Conservation (phyloP, 2,113 vertebrate genomes). For the Podarcis muralis region DNA sequence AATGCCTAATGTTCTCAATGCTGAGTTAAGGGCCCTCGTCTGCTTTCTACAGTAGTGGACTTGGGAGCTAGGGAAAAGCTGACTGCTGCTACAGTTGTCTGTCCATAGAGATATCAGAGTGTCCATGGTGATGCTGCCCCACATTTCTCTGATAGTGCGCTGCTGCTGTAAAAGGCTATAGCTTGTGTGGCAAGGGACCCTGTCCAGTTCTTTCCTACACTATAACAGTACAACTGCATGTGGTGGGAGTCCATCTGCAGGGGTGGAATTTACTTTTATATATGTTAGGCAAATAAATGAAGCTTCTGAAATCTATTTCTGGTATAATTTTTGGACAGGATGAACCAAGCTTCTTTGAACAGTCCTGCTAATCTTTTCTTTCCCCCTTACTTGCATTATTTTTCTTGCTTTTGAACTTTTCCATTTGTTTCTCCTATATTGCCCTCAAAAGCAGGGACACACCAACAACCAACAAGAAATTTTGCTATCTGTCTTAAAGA, state of each 20-base stretch:
- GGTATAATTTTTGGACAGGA: not conserved
- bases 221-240: not conserved
- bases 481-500: not conserved
- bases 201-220: not conserved
- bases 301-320: not conserved
- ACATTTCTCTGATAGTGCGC: not conserved
- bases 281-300: not conserved
- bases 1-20: not conserved
- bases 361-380: not conserved
- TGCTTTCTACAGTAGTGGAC: not conserved
- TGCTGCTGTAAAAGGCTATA: not conserved
- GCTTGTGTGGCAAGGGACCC: not conserved
- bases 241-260: too few species aligned
- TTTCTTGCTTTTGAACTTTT: slow-evolving; percentile 4
- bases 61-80: not conserved
- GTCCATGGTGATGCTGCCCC: not conserved
- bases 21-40: not conserved
- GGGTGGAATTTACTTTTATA: not conserved
- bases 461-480: slow-evolving; percentile 24
- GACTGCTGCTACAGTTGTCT: not conserved
- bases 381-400: slow-evolving; percentile 5
- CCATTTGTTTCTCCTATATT: not conserved
- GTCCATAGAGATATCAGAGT: not conserved
- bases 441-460: not conserved
- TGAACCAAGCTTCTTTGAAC: not conserved